These are phyloP conservation scores for Rostratula benghalensis DNA, from an alignment of 2,113 vertebrate species.

Conservation along the genomic window DNA sequence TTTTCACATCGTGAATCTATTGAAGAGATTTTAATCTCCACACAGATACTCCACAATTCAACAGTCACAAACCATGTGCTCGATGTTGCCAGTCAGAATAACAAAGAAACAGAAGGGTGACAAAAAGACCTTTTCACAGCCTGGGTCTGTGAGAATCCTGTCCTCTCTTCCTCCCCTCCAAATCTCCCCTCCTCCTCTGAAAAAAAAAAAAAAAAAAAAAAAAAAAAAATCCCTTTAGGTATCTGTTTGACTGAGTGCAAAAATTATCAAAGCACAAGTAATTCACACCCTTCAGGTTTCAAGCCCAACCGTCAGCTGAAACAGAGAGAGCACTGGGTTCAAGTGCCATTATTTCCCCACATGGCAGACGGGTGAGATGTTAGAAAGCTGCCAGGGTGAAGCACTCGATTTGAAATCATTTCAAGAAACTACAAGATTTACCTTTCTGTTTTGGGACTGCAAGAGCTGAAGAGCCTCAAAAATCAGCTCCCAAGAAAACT, in stretches of 20 bases:
- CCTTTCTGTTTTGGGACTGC: not conserved
- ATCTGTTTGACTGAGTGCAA: not conserved
- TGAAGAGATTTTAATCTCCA: constrained; percentile 18
- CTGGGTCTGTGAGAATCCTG: not conserved
- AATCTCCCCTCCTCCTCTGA: not conserved
- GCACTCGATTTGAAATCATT: not conserved
- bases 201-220: constrained; percentile 24
- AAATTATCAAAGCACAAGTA: not conserved
- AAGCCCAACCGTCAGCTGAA: not conserved
- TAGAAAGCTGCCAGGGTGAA: fast-evolving
- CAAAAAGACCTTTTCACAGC: not conserved
- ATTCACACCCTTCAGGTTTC: not conserved
- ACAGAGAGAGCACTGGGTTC: not conserved
- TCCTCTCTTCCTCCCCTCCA: not conserved
- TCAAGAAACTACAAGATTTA: not conserved
- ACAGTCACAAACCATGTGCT: not conserved
- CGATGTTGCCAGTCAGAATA: not conserved
- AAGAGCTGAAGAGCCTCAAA: not conserved
- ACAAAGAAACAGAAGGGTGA: not conserved
- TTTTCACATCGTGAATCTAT: not conserved
- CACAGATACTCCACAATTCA: not conserved
- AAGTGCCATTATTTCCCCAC: not conserved
- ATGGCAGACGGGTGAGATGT: fast-evolving
- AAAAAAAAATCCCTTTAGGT: not conserved
- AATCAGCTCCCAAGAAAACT: not conserved